These are phyloP conservation scores for Ichneumon xanthorius DNA, from an alignment of 2,888 invertebrate species.

Conservation along the genomic window DNA sequence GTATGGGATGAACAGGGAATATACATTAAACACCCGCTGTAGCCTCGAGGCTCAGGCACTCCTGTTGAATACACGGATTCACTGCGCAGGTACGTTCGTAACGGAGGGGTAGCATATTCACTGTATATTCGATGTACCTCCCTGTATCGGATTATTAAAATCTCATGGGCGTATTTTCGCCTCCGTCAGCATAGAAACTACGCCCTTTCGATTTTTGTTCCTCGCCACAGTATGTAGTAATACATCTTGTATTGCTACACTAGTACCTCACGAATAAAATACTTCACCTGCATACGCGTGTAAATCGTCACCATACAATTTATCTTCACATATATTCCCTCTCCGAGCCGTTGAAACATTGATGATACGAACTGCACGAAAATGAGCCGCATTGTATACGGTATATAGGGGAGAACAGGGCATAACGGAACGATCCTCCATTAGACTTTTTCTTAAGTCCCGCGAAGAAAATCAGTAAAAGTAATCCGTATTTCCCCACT, in stretches of 20 bases:
- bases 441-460: no score
- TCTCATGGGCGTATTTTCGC: neutral
- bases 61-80: slow-evolving; percentile 54
- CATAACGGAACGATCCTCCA: no score
- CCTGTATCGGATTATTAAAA: neutral
- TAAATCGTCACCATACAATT: neutral
- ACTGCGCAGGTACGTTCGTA: slow-evolving; percentile 44
- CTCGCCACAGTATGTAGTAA: neutral
- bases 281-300: neutral
- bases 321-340: neutral
- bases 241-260: neutral
- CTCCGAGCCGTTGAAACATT: neutral
- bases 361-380: neutral
- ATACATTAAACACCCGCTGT: neutral
- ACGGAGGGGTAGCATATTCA: slow-evolving; percentile 14
- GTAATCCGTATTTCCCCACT: no score
- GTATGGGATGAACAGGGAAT: slow-evolving; percentile 17
- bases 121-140: slow-evolving; percentile 13
- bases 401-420: no score
- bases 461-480: no score
- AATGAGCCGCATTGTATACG: neutral
- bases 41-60: slow-evolving; percentile 36
- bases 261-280: neutral
- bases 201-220: neutral
- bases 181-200: neutral